phyloP scores from a whole-genome alignment of 1,140 invertebrate genomes.

The Macrostomum lignano region DNA sequence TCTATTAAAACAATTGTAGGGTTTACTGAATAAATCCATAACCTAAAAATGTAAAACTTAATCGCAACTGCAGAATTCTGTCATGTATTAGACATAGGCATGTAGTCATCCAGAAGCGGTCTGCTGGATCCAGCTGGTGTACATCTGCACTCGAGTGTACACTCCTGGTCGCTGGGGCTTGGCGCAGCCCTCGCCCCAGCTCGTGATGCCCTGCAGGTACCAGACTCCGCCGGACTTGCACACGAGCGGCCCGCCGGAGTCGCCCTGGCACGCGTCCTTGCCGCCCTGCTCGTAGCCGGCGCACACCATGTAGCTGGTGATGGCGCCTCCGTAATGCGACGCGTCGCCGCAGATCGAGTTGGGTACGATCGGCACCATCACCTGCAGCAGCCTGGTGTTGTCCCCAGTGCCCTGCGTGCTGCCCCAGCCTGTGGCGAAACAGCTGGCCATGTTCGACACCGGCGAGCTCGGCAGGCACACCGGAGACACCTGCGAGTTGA shows the following conservation, averaged over 20 bases:
- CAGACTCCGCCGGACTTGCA: background rate
- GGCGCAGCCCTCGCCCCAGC: background rate
- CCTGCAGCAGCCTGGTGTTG: background rate
- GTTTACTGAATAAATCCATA: too few species aligned
- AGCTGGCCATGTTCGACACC: too few species aligned
- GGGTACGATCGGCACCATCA: background rate
- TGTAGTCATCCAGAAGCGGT: too few species aligned
- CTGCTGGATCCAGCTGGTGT: conserved; percentile 17
- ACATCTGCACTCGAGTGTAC: conserved; percentile 15
- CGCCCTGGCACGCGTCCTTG: background rate
- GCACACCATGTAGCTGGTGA: background rate
- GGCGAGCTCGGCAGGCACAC: too few species aligned
- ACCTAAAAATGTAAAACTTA: too few species aligned
- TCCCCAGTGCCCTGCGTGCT: background rate
- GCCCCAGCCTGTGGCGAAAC: background rate
- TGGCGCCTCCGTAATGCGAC: background rate
- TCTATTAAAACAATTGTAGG: too few species aligned
- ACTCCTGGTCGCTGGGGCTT: conserved; percentile 14
- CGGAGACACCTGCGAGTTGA: too few species aligned
- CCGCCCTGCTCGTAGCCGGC: background rate
- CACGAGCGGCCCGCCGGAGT: background rate
- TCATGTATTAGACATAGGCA: too few species aligned
- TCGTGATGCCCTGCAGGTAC: background rate
- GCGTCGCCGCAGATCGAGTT: background rate
- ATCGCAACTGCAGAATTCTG: too few species aligned